Base-by-base conservation (phyloP, 2,888 invertebrate species). In the Chrysolina americana region DNA sequence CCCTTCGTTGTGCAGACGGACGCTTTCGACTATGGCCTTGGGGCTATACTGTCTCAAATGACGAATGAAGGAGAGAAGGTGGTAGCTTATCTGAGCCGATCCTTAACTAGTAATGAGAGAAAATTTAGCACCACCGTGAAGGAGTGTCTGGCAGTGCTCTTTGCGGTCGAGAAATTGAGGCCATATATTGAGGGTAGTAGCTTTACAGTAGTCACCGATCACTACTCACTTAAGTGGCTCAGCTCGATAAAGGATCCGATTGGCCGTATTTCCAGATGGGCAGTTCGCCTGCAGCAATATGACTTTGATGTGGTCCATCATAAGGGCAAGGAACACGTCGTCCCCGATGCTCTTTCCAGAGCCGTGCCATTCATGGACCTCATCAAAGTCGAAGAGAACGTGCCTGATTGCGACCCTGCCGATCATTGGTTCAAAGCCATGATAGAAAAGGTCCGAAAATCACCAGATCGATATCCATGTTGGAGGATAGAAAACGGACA, bases 241-340 rank as follows among this genome's bases (percentile, higher is more conserved):
- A 68, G 62, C 41, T 66, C 15, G 17, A 68, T 75, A n/a, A 73
- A 74, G 41, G 70, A 71, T 64, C 68, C 73, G 19, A 66, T 71
- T 41, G 76, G 81, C 15, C 48, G 78, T 44, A 62, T 81, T 10
- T 75, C 75, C 1, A 50, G 78, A 15, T 81, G 79, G 79, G 65
- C 69, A 5, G 48, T 17, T 71, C 74, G 68, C 4, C 19, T 75
- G 9, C 75, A 79, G 41, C 76, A 76, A 21, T 73, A 75, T 59
- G 72, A 78, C 50, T 78, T 78, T 48, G 76, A 79, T 47, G 77
- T 78, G 3, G 79, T 81, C 64, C 53, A 76, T n/a, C n/a, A n/a
- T n/a, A n/a, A n/a, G n/a, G n/a, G n/a, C n/a, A n/a, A n/a, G n/a
- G n/a, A n/a, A n/a, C n/a, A n/a, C n/a, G n/a, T n/a, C n/a, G n/a